Base-by-base conservation (phyloP, 2,113 vertebrate species). In the Archilochus colubris region DNA sequence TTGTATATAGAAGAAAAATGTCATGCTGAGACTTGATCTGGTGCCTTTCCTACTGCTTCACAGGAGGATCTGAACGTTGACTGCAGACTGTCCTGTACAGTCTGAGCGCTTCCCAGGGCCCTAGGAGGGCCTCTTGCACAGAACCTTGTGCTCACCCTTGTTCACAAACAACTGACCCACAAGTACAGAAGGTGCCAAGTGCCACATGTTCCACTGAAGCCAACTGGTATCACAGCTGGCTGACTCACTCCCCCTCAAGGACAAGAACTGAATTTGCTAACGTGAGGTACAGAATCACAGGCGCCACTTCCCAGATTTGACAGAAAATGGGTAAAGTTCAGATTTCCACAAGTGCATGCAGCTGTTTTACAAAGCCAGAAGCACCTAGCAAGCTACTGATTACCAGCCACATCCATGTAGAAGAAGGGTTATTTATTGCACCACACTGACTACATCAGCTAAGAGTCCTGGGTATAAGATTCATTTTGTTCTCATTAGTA, bases 381-480 rank as follows among this genome's bases (percentile, higher is more conserved):
- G 92, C 33, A 93, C 91, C 95, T 88, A 83, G 72, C 72, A 86
- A 75, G 46, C 43, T 64, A 9, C 68, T 70, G 51, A 69, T 36
- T 19, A 74, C 28, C 46, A 95, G 62, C n/a, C 31, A 63, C 0
- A 1, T 67, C 76, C 86, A 93, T 78, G 80, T 33, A 55, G 92
- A 93, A 93, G 72, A 93, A 84, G 63, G 75, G 92, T 94, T 90
- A 88, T 81, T 68, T 75, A 70, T 86, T 95, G 83, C 92, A 93
- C 72, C 85, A 94, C 25, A 22, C 50, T 53, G 66, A 57, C 89
- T 54, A 48, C 72, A 90, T 72, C 59, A 86, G 86, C 82, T 24
- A 22, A 75, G 75, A 83, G 80, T 80, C 44, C 61, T n/a, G 33
- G 57, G 43, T 68, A 86, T 77, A 43, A 67, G 72, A 88, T 64